Evolutionary conservation across 1,140 invertebrate genomes (phyloP).

Genomic region (Orchesella cincta): DNA sequence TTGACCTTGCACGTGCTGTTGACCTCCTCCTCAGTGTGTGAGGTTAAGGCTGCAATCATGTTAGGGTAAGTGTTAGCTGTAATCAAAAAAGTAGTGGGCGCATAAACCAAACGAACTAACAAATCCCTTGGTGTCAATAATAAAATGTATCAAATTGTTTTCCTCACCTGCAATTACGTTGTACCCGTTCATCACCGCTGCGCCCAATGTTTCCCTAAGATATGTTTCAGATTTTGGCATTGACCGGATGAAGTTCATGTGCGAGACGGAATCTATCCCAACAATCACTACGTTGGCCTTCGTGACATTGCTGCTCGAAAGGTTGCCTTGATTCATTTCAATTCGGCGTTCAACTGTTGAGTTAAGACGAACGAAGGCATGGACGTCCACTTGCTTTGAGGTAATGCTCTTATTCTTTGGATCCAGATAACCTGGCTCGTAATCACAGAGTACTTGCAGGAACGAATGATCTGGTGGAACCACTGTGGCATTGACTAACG

Average conservation of each 20-base stretch:
- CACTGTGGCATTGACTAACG: background rate
- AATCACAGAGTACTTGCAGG: background rate
- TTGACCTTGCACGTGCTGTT: conserved; percentile 57
- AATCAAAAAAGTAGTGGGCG: conserved; percentile 56
- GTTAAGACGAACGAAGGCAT: too few species aligned
- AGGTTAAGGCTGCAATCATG: conserved; percentile 71
- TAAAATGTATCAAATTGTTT: background rate
- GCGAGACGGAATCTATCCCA: conserved; percentile 81
- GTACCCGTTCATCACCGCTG: conserved; percentile 73
- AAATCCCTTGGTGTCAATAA: background rate
- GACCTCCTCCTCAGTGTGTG: conserved; percentile 61
- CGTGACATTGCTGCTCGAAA: background rate
- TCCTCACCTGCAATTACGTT: conserved; percentile 68
- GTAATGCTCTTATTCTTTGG: too few species aligned
- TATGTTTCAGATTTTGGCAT: conserved; percentile 71
- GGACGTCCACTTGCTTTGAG: background rate
- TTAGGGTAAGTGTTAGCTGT: conserved; percentile 80
- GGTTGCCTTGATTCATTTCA: background rate
- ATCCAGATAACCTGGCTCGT: too few species aligned
- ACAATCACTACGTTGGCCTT: conserved; percentile 69
- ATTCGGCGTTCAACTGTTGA: too few species aligned
- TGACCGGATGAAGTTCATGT: conserved; percentile 78
- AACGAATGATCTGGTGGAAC: background rate
- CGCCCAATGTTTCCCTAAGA: conserved; percentile 62
- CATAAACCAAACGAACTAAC: background rate